Evolutionary conservation across 2,888 invertebrate genomes (phyloP), one percentile per base, ranked within the genome.

Genomic region (Agonopterix subpropinquella): DNA sequence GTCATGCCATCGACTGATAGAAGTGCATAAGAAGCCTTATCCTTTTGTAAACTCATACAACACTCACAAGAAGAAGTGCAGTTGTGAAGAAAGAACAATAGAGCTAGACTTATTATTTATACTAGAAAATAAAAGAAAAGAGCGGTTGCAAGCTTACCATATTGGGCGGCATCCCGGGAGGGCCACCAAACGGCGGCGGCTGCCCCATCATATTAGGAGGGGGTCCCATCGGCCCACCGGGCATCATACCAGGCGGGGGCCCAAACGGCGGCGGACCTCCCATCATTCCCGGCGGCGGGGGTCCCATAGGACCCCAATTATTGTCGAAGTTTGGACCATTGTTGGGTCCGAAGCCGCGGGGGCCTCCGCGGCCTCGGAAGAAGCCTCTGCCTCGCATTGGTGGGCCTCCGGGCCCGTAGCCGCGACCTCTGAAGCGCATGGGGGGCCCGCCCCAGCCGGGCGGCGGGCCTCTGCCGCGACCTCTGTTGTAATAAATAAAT

Each of bases 271-370:
- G 85, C 1, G 85, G 84, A 0, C 85, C 85, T 0, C 82, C 83
- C 81, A 84, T 80, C 84, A 85, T 85, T 0, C 82, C 91, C 35
- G 92, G 85, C 15, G 90, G 90, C 0, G 90, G 90, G 41, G 90
- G 90, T 0, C 91, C 91, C 80, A 89, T 90, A 18, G 92, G 92
- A 10, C 92, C 93, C 93, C 94, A 94, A 72, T 92, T 94, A 11
- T 92, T 92, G 64, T 87, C 87, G 44, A 75, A 86, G 55, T 77
- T 82, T 0, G 90, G 90, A 4, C 90, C 87, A 61, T 88, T 77
- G 55, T 89, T 84, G 42, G 42, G 42, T 0, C 89, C 90, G 53
- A 89, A 87, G 49, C 84, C 36, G 8, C 48, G 71, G 0, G 86
- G 85, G 0, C 79, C 89, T 0, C 90, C 90, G 1, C 89, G 76